Evolutionary conservation across 2,888 invertebrate genomes (phyloP).

Genomic region (Erebia ligea): DNA sequence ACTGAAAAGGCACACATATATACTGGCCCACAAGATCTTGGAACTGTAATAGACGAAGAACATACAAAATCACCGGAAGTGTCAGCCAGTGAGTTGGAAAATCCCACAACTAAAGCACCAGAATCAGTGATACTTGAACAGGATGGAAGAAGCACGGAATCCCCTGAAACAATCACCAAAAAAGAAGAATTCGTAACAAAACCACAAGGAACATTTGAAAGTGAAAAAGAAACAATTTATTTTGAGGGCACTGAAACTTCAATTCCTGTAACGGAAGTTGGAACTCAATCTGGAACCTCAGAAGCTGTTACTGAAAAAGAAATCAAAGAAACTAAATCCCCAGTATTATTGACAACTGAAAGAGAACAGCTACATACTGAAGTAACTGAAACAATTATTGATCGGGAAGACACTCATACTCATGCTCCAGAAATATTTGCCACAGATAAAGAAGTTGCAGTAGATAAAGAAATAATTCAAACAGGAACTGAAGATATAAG

Average conservation of each 20-base stretch:
- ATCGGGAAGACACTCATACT: constrained; percentile 6
- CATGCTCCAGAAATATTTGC: background rate
- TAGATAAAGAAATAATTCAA: constrained; percentile 9
- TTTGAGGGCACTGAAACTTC: background rate
- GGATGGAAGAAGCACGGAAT: constrained; percentile 28
- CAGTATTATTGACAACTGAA: constrained; percentile 27
- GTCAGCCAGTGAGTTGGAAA: constrained; percentile 23
- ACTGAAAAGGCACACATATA: background rate
- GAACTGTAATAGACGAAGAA: constrained; percentile 22
- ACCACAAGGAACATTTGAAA: constrained; percentile 25
- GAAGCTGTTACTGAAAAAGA: constrained; percentile 15
- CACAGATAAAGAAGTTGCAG: background rate
- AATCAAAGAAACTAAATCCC: background rate
- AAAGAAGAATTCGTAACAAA: constrained; percentile 27
- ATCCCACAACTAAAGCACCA: background rate
- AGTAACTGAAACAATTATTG: constrained; percentile 35
- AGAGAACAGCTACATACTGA: constrained; percentile 21
- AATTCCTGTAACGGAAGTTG: background rate
- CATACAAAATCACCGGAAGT: constrained; percentile 30
- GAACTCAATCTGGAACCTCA: background rate
- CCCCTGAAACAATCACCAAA: constrained; percentile 25
- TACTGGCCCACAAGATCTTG: constrained; percentile 7
- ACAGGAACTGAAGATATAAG: constrained; percentile 16
- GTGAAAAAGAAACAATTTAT: constrained; percentile 27
- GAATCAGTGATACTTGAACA: constrained; percentile 23